Percentiles rank a stretch among this genome's conserved stretches.
Evolutionary conservation across 2,113 vertebrate species (phyloP).

Genomic region (Vidua chalybeata): DNA sequence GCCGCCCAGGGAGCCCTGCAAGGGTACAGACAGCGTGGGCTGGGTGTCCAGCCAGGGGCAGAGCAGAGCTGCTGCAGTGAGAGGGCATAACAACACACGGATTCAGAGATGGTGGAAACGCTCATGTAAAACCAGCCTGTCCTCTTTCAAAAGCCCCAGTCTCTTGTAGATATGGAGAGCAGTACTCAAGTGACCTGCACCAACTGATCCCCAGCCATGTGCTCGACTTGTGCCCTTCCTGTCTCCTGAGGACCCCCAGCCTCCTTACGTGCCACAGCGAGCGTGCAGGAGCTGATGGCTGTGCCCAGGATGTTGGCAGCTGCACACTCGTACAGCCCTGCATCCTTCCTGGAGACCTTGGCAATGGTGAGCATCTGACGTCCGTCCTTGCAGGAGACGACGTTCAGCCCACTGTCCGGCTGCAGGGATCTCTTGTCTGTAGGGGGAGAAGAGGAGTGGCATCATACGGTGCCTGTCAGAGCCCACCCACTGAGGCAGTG

Average conservation of each 20-base stretch:
- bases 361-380: conserved; percentile 93
- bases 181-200: background rate
- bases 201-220: fast-evolving
- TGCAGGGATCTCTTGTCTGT: conserved; percentile 88
- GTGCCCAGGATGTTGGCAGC: conserved; percentile 87
- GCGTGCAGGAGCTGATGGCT: conserved; percentile 88
- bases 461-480: background rate
- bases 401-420: conserved; percentile 81
- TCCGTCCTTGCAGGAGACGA: conserved; percentile 91
- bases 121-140: background rate
- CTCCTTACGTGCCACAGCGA: conserved; percentile 92
- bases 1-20: conserved; percentile 87
- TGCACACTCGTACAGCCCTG: conserved; percentile 92
- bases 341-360: conserved; percentile 87
- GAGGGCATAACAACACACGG: background rate
- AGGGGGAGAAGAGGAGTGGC: background rate
- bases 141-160: background rate
- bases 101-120: background rate
- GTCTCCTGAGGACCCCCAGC: background rate
- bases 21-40: background rate
- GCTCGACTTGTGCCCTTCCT: background rate
- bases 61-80: background rate
- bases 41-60: background rate
- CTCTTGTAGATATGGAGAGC: background rate
- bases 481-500: background rate